phyloP scores from a whole-genome alignment of 2,797 vertebrate species.

The Leptatherina wallacei region DNA sequence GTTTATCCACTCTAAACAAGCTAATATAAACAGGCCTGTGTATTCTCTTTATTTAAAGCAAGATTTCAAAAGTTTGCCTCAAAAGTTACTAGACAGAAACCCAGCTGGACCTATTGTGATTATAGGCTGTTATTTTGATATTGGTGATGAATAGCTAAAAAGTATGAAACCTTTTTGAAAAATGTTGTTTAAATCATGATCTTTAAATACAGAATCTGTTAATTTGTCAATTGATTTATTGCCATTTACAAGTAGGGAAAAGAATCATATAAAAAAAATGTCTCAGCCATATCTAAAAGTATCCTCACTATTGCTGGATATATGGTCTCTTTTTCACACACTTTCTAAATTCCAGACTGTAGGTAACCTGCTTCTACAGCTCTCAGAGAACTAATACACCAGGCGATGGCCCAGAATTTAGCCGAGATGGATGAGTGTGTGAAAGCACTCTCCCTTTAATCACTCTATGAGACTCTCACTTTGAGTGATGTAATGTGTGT shows the following conservation, averaged over 20 bases:
- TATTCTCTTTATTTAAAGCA: neutral
- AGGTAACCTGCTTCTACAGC: constrained; percentile 69
- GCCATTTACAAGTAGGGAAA: constrained; percentile 34
- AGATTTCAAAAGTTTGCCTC: neutral
- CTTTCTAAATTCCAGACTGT: constrained; percentile 43
- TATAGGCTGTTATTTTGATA: no score
- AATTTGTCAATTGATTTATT: constrained; percentile 38
- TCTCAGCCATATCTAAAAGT: constrained; percentile 48
- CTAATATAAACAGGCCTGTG: neutral
- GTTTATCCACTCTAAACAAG: neutral
- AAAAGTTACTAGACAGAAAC: neutral
- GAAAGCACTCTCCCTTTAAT: constrained; percentile 81
- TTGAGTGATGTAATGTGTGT: constrained; percentile 30
- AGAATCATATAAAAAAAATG: constrained; percentile 8
- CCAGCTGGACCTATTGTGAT: neutral
- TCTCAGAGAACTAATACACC: constrained; percentile 51
- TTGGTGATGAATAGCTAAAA: no score
- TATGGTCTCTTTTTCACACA: constrained; percentile 32
- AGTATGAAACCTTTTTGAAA: neutral
- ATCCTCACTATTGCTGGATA: constrained; percentile 49
- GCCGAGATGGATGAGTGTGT: constrained; percentile 80
- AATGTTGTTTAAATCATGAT: constrained; percentile 19
- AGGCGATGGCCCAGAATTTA: constrained; percentile 60
- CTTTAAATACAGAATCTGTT: constrained; percentile 13
- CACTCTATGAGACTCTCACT: constrained; percentile 66